Conservation (phyloP, 2,113 vertebrate genomes). For the Tragelaphus strepsiceros region DNA sequence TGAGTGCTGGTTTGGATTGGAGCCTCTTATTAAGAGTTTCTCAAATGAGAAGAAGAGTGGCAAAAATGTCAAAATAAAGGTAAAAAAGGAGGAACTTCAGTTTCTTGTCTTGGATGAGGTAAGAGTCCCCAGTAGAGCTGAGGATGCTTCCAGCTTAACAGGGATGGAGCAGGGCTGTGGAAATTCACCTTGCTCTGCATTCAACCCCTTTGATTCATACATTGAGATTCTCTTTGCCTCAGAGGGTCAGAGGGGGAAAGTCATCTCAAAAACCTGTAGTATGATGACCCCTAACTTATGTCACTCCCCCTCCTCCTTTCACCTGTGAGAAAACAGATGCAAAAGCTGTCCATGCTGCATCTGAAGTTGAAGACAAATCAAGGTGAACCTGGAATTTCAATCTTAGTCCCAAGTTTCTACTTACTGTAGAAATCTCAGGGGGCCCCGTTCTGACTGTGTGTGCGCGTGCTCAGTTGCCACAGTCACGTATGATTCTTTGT, state of each 20-base stretch:
- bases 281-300: accelerated
- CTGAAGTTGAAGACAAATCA: background rate
- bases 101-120: background rate
- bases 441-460: background rate
- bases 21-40: background rate
- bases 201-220: background rate
- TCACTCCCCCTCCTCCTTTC: background rate
- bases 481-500: background rate
- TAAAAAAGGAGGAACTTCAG: background rate
- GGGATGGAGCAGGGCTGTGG: too few species aligned
- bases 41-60: background rate
- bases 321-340: background rate
- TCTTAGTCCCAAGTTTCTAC: background rate
- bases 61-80: background rate
- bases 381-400: background rate
- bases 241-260: background rate
- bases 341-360: accelerated
- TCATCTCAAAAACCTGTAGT: background rate
- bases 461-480: accelerated
- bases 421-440: background rate
- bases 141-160: background rate
- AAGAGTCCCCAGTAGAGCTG: background rate
- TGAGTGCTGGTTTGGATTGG: background rate
- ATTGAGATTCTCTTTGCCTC: background rate
- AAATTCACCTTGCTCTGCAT: too few species aligned